phyloP scores from a whole-genome alignment of 2,113 vertebrate genomes.

The Xenopus laevis region DNA sequence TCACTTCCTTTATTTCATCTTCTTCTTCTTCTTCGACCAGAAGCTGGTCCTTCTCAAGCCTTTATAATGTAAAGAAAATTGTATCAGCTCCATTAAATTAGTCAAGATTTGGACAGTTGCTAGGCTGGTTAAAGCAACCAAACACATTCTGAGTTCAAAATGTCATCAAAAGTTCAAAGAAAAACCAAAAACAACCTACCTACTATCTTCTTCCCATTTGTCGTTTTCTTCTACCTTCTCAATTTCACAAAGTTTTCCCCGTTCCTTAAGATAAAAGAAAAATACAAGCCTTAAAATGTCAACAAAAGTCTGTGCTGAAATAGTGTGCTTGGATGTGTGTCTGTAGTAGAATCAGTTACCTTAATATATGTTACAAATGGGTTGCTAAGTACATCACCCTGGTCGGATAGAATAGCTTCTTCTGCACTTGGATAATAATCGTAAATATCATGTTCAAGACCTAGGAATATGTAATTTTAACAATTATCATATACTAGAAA shows the following conservation, averaged over 20 bases:
- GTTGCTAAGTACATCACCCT: slow-evolving; percentile 68
- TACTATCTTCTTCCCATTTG: slow-evolving; percentile 78
- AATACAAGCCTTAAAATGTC: slow-evolving; percentile 23
- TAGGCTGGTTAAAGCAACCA: too few species aligned
- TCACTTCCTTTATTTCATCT: slow-evolving; percentile 89
- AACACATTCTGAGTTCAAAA: too few species aligned
- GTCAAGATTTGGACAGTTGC: too few species aligned
- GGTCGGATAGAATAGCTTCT: slow-evolving; percentile 78
- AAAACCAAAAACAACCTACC: slow-evolving; percentile 62
- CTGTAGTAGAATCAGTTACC: slow-evolving; percentile 61
- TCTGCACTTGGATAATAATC: slow-evolving; percentile 87
- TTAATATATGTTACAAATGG: slow-evolving; percentile 80
- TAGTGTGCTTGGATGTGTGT: too few species aligned
- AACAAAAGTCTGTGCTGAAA: background rate
- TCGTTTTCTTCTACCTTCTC: slow-evolving; percentile 80
- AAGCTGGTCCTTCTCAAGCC: slow-evolving; percentile 79
- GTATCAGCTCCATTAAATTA: too few species aligned
- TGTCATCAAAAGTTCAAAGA: too few species aligned
- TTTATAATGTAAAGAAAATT: slow-evolving; percentile 48
- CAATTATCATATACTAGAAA: too few species aligned
- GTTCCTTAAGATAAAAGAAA: slow-evolving; percentile 65
- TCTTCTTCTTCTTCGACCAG: slow-evolving; percentile 78
- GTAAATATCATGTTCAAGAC: slow-evolving; percentile 86
- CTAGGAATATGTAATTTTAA: background rate
- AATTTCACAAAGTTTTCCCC: slow-evolving; percentile 76